Evolutionary conservation across 2,113 vertebrate genomes (phyloP).

Genomic region (Equus quagga): DNA sequence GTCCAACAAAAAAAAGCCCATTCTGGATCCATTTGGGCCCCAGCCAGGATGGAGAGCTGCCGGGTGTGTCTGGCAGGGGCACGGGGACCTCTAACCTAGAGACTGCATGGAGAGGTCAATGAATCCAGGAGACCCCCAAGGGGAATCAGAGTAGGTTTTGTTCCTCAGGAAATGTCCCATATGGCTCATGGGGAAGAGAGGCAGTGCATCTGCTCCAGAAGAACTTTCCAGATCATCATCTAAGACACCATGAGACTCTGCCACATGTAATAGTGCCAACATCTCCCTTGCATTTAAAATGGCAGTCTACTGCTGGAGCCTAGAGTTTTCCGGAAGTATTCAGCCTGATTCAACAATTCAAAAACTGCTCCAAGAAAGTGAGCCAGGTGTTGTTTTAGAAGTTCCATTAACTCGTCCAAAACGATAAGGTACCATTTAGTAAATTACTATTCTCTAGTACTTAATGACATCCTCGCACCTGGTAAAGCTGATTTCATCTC

Average conservation of each 20-base stretch:
- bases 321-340: neutral
- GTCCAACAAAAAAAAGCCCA: accelerated
- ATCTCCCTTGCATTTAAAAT: neutral
- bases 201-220: neutral
- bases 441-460: neutral
- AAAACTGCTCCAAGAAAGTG: neutral
- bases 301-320: neutral
- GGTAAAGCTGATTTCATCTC: neutral
- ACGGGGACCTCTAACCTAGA: neutral
- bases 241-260: too few relatives aligned
- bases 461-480: neutral
- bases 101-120: neutral
- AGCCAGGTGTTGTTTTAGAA: neutral
- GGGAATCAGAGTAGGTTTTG: accelerated
- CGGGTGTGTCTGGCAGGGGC: accelerated
- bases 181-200: neutral
- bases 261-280: neutral
- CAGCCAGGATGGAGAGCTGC: neutral
- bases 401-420: neutral
- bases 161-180: neutral
- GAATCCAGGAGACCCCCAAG: neutral
- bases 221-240: neutral
- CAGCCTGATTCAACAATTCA: neutral
- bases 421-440: neutral
- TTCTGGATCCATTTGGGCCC: neutral